Evolutionary conservation across 2,888 invertebrate species (phyloP).

Genomic region (Hydraecia micacea): DNA sequence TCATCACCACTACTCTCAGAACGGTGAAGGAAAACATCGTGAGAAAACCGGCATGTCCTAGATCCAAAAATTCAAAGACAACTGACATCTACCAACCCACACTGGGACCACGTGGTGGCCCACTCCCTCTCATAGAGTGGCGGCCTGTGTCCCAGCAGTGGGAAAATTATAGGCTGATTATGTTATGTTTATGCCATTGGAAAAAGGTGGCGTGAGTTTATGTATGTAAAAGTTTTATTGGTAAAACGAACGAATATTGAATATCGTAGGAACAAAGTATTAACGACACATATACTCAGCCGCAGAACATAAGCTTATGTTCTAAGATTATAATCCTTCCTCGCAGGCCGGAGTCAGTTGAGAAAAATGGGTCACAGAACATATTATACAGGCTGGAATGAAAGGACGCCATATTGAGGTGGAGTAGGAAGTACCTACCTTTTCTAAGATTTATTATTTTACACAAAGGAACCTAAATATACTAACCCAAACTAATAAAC

Average conservation of each 20-base stretch:
- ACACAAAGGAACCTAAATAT: neutral
- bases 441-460: neutral
- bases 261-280: neutral
- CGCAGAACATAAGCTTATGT: neutral
- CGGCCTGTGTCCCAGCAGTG: too few species aligned
- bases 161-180: too few species aligned
- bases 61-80: too few species aligned
- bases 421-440: neutral
- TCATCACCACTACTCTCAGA: neutral
- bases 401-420: neutral
- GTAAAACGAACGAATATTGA: neutral
- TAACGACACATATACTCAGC: neutral
- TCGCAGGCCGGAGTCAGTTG: constrained; percentile 16
- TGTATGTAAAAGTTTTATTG: neutral
- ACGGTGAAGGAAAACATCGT: neutral
- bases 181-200: neutral
- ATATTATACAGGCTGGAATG: constrained; percentile 31
- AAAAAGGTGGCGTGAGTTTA: neutral
- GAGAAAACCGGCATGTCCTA: too few species aligned
- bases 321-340: constrained; percentile 29
- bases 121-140: too few species aligned
- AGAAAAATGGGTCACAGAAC: constrained; percentile 54
- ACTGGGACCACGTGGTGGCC: too few species aligned
- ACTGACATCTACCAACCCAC: too few species aligned
- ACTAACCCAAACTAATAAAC: too few species aligned